These are phyloP conservation scores for Junco hyemalis DNA, from an alignment of 2,113 vertebrate species.

Conservation along the genomic window DNA sequence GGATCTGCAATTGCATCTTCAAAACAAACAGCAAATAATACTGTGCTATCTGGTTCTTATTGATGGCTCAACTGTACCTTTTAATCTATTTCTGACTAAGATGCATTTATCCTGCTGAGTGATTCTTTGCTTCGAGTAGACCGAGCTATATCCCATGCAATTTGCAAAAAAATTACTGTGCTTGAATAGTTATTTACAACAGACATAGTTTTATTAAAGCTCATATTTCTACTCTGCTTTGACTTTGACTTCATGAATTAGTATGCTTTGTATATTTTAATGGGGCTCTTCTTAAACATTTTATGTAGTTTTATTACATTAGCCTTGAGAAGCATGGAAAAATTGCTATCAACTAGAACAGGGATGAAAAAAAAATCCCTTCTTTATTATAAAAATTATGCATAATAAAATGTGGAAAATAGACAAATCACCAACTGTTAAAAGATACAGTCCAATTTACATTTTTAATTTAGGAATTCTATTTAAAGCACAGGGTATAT, in stretches of 20 bases:
- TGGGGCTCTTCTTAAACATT: slow-evolving; percentile 59
- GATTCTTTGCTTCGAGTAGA: slow-evolving; percentile 37
- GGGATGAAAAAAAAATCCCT: slow-evolving; percentile 12
- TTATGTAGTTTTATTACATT: slow-evolving; percentile 44
- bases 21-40: slow-evolving; percentile 45
- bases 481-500: slow-evolving; percentile 14
- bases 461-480: slow-evolving; percentile 55
- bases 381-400: slow-evolving; percentile 43
- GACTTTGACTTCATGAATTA: slow-evolving; percentile 61
- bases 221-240: slow-evolving; percentile 57
- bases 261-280: slow-evolving; percentile 62
- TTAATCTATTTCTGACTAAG: slow-evolving; percentile 58
- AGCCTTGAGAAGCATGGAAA: slow-evolving; percentile 29
- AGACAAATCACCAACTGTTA: slow-evolving; percentile 32
- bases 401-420: slow-evolving; percentile 33
- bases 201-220: slow-evolving; percentile 65
- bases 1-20: slow-evolving; percentile 71
- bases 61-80: slow-evolving; percentile 50
- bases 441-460: slow-evolving; percentile 46
- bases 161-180: slow-evolving; percentile 59
- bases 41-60: slow-evolving; percentile 1
- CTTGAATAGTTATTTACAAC: slow-evolving; percentile 65
- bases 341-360: slow-evolving; percentile 37
- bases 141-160: slow-evolving; percentile 28
- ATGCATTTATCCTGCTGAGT: slow-evolving; percentile 51